Evolutionary conservation across 2,113 vertebrate species (phyloP), one percentile per base, ranked within the genome.

Genomic region (Madoqua kirkii): DNA sequence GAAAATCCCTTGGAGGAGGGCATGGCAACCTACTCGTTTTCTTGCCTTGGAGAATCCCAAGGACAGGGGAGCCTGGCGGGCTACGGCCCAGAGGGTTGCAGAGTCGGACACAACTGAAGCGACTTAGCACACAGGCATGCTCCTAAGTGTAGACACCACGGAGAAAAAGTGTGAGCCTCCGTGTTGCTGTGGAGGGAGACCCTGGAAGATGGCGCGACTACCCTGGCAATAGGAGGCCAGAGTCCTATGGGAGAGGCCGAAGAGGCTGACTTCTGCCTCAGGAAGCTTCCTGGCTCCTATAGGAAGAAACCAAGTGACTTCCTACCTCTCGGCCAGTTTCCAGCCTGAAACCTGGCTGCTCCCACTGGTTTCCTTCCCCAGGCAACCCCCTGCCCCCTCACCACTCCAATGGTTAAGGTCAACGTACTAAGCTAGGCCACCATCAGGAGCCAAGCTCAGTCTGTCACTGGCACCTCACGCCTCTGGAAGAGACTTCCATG

Each of bases 201-300:
- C 29, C 29, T 0, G 4, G 8, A 52, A 92, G 52, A 40, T 12
- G 12, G 55, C 8, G 7, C 1, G 0, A 48, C 5, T 4, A 23
- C 23, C 78, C 27, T 2, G 17, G 90, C n/a, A 27, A 64, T 50
- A 90, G n/a, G n/a, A 25, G 21, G 62, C 52, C 40, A 17, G 71
- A 17, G 6, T 23, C 62, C 87, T 27, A 36, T 27, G 10, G 52
- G 55, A 16, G 14, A 50, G 55, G 4, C 19, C 7, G 10, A 16
- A 40, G 84, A 59, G 15, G 67, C 57, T 81, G 64, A 43, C 33
- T 17, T 74, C 81, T 27, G 71, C 74, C 33, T 36, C n/a, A 45
- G 52, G 93, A 82, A 62, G 67, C 54, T 27, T 57, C 27, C 19
- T 0, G 29, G 90, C 50, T 17, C 27, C 79, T 23, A 7, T 0